A percentile compares a stretch with the other conserved stretches of the same genome.
These are phyloP conservation scores for Cantharis rustica DNA, from an alignment of 2,888 invertebrate genomes.

Conservation along the genomic window DNA sequence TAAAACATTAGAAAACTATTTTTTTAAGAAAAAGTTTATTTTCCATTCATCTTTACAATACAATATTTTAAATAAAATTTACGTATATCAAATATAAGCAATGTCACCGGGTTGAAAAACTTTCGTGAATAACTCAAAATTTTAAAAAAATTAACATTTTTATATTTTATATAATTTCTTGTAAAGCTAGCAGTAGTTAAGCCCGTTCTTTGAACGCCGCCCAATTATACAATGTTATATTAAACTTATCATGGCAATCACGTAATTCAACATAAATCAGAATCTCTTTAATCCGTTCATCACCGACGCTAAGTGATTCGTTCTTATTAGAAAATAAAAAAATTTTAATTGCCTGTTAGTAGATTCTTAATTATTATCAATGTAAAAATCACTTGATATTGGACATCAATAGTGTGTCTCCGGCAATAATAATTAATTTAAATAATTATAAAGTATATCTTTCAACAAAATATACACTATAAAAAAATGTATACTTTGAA, in stretches of 20 bases:
- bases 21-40: constrained; percentile 37
- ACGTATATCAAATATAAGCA: constrained; percentile 35
- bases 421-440: constrained; percentile 23
- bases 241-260: too few species aligned
- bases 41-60: constrained; percentile 41
- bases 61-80: constrained; percentile 45
- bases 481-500: constrained; percentile 28
- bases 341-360: too few species aligned
- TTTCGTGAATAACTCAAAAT: constrained; percentile 22
- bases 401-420: constrained; percentile 12
- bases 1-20: too few species aligned
- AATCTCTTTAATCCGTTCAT: too few species aligned
- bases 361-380: constrained; percentile 26
- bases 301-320: too few species aligned
- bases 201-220: too few species aligned
- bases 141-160: constrained; percentile 23
- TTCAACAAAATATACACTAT: too few species aligned
- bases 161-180: constrained; percentile 4
- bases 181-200: too few species aligned
- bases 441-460: constrained; percentile 31
- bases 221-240: too few species aligned
- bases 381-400: constrained; percentile 15
- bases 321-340: too few species aligned
- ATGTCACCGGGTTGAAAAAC: constrained; percentile 26
- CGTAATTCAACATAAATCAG: too few species aligned